phyloP scores from a whole-genome alignment of 2,888 invertebrate species.

The Seira musarum region DNA sequence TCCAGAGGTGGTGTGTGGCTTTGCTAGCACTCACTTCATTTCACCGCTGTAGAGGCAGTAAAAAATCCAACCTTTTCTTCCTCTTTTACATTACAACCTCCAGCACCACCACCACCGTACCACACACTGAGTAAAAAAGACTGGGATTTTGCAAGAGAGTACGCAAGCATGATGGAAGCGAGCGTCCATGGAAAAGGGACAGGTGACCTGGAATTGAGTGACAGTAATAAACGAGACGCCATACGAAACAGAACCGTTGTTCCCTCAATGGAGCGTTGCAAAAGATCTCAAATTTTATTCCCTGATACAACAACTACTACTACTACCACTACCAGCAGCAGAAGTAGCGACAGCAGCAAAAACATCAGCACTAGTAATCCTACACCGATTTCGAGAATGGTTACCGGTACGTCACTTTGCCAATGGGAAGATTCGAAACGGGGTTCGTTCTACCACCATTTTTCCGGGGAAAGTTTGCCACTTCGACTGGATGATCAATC shows the following conservation, averaged over 20 bases:
- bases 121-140: not conserved
- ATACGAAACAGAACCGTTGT: not conserved
- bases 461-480: not conserved
- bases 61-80: not conserved
- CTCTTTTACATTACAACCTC: too few relatives aligned
- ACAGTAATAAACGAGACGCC: slow-evolving; percentile 39
- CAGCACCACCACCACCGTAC: too few relatives aligned
- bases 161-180: slow-evolving; percentile 14
- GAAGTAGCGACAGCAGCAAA: not conserved
- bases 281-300: slow-evolving; percentile 24
- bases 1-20: not conserved
- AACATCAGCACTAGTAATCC: not conserved
- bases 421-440: not conserved
- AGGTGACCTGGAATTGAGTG: slow-evolving; percentile 40
- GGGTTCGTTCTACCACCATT: not conserved
- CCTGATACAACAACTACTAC: not conserved
- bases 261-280: not conserved
- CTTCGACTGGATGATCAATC: not conserved
- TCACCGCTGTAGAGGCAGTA: not conserved
- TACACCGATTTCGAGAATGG: slow-evolving; percentile 19
- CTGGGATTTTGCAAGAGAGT: not conserved
- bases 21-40: too few relatives aligned
- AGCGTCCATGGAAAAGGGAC: slow-evolving; percentile 27
- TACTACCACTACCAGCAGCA: not conserved
- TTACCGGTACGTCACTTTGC: not conserved